Evolutionary conservation across 2,797 vertebrate species (phyloP), one percentile per base, ranked within the genome.

Genomic region (Acrocephalus scirpaceus): DNA sequence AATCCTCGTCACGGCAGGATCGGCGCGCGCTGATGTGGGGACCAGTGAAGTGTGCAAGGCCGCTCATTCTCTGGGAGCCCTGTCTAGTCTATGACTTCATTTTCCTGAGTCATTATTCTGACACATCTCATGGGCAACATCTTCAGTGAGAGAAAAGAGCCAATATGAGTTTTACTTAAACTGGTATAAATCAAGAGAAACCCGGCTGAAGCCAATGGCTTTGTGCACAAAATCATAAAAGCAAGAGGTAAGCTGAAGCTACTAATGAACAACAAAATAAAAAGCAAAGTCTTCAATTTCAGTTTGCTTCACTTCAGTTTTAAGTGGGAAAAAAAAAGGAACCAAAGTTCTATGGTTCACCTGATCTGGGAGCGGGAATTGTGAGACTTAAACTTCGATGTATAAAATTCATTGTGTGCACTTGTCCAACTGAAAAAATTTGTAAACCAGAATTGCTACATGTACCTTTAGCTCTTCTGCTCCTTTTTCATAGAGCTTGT

Each of bases 31-130:
- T 88, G 92, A 91, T 90, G 85, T 25, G 60, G 74, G 61, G 82
- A 91, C 93, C 86, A 95, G 65, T 83, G 85, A 91, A 95, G 76
- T 95, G 95, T 95, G 93, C 92, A 95, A 95, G 95, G 95, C 83
- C 73, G 2, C 95, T 94, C 62, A 1, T 86, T 92, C 73, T 93
- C 88, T 26, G 42, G 72, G 56, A 87, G 78, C 48, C 75, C 76
- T 54, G 87, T 72, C 62, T 78, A 48, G 64, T 96, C 92, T 94
- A 91, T 64, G 96, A 90, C 90, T 96, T 95, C 86, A 89, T 95
- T 94, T 95, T 93, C 84, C 91, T 62, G 74, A 96, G 92, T 93
- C 91, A 75, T 95, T 90, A 95, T 91, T 91, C 92, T 95, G 95
- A 88, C 76, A 90, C 34, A 87, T 97, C 88, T 95, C 56, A 80